Evolutionary conservation across 2,888 invertebrate genomes (phyloP).

Genomic region (Adelphocoris suturalis): DNA sequence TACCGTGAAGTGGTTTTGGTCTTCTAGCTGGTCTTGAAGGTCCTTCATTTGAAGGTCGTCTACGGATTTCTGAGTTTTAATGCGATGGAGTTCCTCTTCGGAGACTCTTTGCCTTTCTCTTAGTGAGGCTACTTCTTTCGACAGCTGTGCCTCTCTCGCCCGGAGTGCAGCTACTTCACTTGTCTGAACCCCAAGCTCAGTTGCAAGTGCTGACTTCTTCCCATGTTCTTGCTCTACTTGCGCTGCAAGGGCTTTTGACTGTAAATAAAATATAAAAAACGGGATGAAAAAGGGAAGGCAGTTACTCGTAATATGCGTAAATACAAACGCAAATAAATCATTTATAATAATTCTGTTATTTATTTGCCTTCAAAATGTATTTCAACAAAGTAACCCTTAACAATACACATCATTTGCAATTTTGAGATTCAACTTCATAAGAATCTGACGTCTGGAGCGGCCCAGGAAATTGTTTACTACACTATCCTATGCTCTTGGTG

Average conservation of each 20-base stretch:
- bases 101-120: constrained; percentile 85
- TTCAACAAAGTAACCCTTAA: no score
- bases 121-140: constrained; percentile 84
- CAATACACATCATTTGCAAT: no score
- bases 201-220: constrained; percentile 88
- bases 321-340: neutral
- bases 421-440: no score
- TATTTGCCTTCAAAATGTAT: no score
- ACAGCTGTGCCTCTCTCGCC: constrained; percentile 86
- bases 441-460: no score
- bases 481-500: no score
- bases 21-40: constrained; percentile 95
- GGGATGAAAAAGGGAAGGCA: neutral
- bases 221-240: constrained; percentile 95
- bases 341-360: no score
- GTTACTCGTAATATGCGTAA: neutral
- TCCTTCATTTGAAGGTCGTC: constrained; percentile 91
- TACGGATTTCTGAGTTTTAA: constrained; percentile 85
- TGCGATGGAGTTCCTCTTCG: constrained; percentile 88
- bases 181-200: constrained; percentile 87
- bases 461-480: no score
- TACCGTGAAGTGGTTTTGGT: constrained; percentile 96
- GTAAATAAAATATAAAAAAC: constrained; percentile 75
- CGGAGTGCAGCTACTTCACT: constrained; percentile 86
- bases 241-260: constrained; percentile 88